Evolutionary conservation across 2,888 invertebrate species (phyloP).

Genomic region (Andrena fulva): DNA sequence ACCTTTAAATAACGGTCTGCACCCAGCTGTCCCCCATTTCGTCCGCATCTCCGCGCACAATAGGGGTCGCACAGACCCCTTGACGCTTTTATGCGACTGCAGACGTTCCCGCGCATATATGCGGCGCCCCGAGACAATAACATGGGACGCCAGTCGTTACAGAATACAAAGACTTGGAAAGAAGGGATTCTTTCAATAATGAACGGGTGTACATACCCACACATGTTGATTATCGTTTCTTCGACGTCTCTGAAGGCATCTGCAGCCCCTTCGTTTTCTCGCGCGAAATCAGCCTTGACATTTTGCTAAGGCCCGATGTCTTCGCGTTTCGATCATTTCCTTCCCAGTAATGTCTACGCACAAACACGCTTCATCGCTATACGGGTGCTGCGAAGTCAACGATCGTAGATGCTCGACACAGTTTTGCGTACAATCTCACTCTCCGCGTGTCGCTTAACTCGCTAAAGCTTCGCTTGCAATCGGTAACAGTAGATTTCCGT

Average conservation of each 20-base stretch:
- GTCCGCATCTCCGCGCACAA: constrained; percentile 65
- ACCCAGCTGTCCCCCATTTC: constrained; percentile 77
- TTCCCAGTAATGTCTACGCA: background rate
- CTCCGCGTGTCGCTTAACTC: constrained; percentile 3
- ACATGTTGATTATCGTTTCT: constrained; percentile 15
- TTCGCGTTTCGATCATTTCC: constrained; percentile 16
- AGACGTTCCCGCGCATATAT: constrained; percentile 42
- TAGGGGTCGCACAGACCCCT: constrained; percentile 73
- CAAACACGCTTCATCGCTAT: background rate
- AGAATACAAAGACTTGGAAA: constrained; percentile 1
- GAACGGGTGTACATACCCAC: background rate
- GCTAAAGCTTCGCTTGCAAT: background rate
- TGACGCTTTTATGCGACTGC: constrained; percentile 49
- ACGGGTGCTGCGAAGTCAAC: constrained; percentile 21
- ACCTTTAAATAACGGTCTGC: constrained; percentile 75
- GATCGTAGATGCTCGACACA: background rate
- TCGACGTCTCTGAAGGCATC: background rate
- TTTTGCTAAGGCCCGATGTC: constrained; percentile 16
- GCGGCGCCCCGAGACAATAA: constrained; percentile 43
- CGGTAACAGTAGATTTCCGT: constrained; percentile 6
- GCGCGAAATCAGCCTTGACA: constrained; percentile 37
- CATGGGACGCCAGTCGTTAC: constrained; percentile 33
- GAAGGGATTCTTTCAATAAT: constrained; percentile 36
- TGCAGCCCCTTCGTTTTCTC: background rate
- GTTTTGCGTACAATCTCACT: constrained; percentile 10